These are phyloP conservation scores for Dolichallabes microphthalmus DNA, from an alignment of 2,113 vertebrate genomes.

Conservation along the genomic window DNA sequence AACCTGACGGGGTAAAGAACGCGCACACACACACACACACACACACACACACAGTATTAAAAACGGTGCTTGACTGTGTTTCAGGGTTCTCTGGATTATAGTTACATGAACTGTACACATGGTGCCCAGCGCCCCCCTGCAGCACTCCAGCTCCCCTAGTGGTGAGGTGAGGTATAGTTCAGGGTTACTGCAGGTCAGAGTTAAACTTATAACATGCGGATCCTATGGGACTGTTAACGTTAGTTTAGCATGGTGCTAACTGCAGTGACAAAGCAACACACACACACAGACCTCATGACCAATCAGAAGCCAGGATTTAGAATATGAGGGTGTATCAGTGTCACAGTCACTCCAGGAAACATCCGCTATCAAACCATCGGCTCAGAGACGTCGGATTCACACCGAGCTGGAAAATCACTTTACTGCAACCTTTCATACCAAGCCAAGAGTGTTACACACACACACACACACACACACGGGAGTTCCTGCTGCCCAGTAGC, in stretches of 20 bases:
- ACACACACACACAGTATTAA: not conserved
- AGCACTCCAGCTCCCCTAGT: not conserved
- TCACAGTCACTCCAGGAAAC: constrained; percentile 24
- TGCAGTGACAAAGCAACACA: not conserved
- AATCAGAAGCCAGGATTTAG: not conserved
- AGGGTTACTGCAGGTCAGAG: not conserved
- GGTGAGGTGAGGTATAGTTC: not conserved
- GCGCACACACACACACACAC: constrained; percentile 4
- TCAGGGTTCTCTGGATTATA: not conserved
- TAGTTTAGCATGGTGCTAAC: not conserved
- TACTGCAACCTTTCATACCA: constrained; percentile 12
- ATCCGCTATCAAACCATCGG: not conserved
- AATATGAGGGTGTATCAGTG: not conserved
- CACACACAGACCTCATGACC: not conserved
- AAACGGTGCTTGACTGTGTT: not conserved
- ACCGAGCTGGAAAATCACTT: constrained; percentile 31
- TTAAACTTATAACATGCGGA: too few relatives aligned
- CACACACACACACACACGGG: constrained; percentile 4
- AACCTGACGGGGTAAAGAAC: not conserved
- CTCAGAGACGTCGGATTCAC: not conserved
- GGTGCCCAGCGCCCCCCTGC: not conserved
- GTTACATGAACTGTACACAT: too few relatives aligned
- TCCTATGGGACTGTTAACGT: too few relatives aligned
- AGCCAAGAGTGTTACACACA: not conserved
- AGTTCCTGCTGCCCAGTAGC: constrained; percentile 19